Base-by-base conservation (phyloP, 1,140 invertebrate species). In the Papilio aristodemus region DNA sequence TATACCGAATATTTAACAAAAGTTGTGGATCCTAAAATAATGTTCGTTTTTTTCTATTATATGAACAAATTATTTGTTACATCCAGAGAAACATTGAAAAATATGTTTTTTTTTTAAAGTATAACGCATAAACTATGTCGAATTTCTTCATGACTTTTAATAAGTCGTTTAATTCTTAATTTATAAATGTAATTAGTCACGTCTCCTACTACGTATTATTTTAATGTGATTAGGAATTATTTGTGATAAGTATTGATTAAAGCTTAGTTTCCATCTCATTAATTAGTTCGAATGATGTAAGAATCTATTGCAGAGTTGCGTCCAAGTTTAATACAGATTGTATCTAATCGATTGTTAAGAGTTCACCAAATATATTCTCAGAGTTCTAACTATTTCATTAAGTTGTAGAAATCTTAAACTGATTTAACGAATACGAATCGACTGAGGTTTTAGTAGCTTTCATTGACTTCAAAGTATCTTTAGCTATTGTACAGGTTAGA, bases 191-290 rank as follows among this genome's bases (percentile, higher is more conserved):
- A n/a, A n/a, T n/a, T n/a, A n/a, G n/a, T n/a, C n/a, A n/a, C n/a
- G n/a, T 7, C 14, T 43, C 6, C 14, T 14, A 0, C 8, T 0
- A 9, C 19, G 7, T 17, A 19, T 4, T 54, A 11, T 22, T 11
- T 54, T 25, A 22, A 11, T 54, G 46, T n/a, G n/a, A n/a, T n/a
- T n/a, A n/a, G n/a, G n/a, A n/a, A n/a, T n/a, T n/a, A n/a, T n/a
- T n/a, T n/a, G n/a, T n/a, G n/a, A n/a, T n/a, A n/a, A n/a, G 17
- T 10, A 13, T 9, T 1, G 2, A 22, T 22, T 54, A 54, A 54
- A 54, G 46, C 46, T 54, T 46, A 46, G 43, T 46, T 54, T 54
- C 46, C 46, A 54, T 7, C 19, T 54, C 46, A 54, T 54, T 54
- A 19, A 25, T 54, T 54, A 22, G 9, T 54, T 54, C 46, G 0